These are phyloP conservation scores for Gasteruption jaculator DNA, from an alignment of 2,888 invertebrate species.

Conservation along the genomic window DNA sequence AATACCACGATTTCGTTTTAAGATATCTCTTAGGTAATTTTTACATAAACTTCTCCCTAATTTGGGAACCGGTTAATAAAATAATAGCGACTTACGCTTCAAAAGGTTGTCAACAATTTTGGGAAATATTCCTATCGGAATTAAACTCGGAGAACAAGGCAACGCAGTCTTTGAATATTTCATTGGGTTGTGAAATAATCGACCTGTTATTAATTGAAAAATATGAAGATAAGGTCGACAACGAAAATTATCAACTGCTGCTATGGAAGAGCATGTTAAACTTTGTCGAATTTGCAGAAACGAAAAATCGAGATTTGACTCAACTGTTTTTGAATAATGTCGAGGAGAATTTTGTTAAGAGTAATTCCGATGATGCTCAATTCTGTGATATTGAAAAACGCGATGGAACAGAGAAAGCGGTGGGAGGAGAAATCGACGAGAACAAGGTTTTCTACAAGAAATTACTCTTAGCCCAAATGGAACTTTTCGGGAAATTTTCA, in stretches of 20 bases:
- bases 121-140: slow-evolving; percentile 65
- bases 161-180: slow-evolving; percentile 7
- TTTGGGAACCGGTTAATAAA: slow-evolving; percentile 82
- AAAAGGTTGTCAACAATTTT: slow-evolving; percentile 60
- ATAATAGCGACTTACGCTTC: slow-evolving; percentile 72
- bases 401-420: slow-evolving; percentile 24
- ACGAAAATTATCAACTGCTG: slow-evolving; percentile 70
- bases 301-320: slow-evolving; percentile 75
- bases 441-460: slow-evolving; percentile 35
- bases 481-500: slow-evolving; percentile 72
- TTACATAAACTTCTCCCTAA: slow-evolving; percentile 79
- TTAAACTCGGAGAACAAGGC: slow-evolving; percentile 50
- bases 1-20: slow-evolving; percentile 64
- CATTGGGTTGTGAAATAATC: slow-evolving; percentile 34
- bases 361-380: slow-evolving; percentile 57
- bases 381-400: slow-evolving; percentile 57
- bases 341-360: slow-evolving; percentile 62
- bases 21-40: slow-evolving; percentile 78
- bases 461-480: slow-evolving; percentile 64
- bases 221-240: slow-evolving; percentile 63
- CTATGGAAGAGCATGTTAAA: slow-evolving; percentile 76
- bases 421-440: slow-evolving; percentile 18
- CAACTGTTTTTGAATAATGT: slow-evolving; percentile 78
- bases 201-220: slow-evolving; percentile 36
- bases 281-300: slow-evolving; percentile 73